These are phyloP conservation scores for Enteromius treurensis DNA, from an alignment of 2,797 vertebrate genomes.

Conservation along the genomic window DNA sequence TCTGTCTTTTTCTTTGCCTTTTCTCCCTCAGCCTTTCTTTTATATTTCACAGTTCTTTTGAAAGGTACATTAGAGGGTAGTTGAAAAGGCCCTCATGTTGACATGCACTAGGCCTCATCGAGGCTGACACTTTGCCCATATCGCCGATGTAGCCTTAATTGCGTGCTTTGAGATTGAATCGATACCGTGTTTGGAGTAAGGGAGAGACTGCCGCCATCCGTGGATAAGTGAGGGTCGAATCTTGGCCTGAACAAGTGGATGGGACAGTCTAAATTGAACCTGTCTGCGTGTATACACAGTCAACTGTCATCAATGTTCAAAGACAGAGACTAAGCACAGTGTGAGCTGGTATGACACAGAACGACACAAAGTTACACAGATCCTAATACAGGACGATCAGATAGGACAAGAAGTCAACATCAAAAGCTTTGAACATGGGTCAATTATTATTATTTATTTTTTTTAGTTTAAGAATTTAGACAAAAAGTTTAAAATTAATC, in stretches of 20 bases:
- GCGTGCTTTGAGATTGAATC: slow-evolving; percentile 51
- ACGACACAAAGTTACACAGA: neutral
- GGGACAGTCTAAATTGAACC: slow-evolving; percentile 37
- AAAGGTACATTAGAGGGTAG: slow-evolving; percentile 54
- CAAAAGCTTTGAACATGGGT: neutral
- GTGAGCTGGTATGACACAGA: neutral
- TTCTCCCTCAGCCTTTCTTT: slow-evolving; percentile 46
- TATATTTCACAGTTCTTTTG: slow-evolving; percentile 52
- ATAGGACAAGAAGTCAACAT: slow-evolving; percentile 8
- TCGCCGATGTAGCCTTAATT: slow-evolving; percentile 51
- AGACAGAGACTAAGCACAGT: slow-evolving; percentile 17
- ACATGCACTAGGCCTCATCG: slow-evolving; percentile 44
- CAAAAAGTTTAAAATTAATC: neutral
- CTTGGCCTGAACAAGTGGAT: slow-evolving; percentile 29
- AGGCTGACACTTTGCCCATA: slow-evolving; percentile 42
- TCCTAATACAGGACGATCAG: neutral
- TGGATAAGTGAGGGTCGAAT: slow-evolving; percentile 41
- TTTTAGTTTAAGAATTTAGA: neutral
- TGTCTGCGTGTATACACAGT: slow-evolving; percentile 18
- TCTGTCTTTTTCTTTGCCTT: slow-evolving; percentile 45
- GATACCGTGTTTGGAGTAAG: slow-evolving; percentile 46
- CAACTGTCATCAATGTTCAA: slow-evolving; percentile 31
- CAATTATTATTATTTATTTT: neutral
- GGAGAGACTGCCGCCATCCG: slow-evolving; percentile 26
- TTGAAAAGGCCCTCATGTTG: slow-evolving; percentile 48